Evolutionary conservation across 2,113 vertebrate species (phyloP), one percentile per base, ranked within the genome.

Genomic region (Cyanoderma ruficeps): DNA sequence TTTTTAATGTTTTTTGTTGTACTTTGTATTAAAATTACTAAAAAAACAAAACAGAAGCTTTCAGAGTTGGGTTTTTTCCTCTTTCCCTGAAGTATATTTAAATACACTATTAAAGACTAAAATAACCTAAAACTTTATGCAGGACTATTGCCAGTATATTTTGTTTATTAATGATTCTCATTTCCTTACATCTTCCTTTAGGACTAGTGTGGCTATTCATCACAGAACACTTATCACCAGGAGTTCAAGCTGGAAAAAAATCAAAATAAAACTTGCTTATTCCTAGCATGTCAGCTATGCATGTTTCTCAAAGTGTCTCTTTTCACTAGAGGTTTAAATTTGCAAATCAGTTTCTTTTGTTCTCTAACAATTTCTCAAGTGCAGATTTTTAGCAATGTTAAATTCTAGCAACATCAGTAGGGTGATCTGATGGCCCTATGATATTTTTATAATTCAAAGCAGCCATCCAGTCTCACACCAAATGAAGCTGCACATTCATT

Each of bases 31-130:
- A 60, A 80, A 80, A 69, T 37, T 2, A 70, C 7, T 11, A 47
- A 50, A 44, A 33, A 60, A 77, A 1, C 3, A 42, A 41, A 87
- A 15, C 7, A 2, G 13, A 44, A 31, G 11, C 15, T 80, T 39
- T 12, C 22, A 46, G 20, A 7, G 8, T 7, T 65, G 18, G 1
- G 0, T 5, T 10, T 59, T 78, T 63, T 11, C 7, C 7, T 9
- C 6, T 19, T 15, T 7, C 9, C 9, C 10, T 10, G 25, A 63
- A 23, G 9, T 30, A 50, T 5, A 65, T 39, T 67, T 82, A 83
- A 88, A 61, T 15, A 46, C 1, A 39, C 4, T 42, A 46, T 49
- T 57, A 33, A 65, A 59, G 11, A 46, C 5, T 46, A 69, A 72
- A 71, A 30, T 16, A 61, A 1, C 6, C 30, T 47, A 59, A 75